phyloP scores from a whole-genome alignment of 2,797 vertebrate species.

The Phoeniculus purpureus region DNA sequence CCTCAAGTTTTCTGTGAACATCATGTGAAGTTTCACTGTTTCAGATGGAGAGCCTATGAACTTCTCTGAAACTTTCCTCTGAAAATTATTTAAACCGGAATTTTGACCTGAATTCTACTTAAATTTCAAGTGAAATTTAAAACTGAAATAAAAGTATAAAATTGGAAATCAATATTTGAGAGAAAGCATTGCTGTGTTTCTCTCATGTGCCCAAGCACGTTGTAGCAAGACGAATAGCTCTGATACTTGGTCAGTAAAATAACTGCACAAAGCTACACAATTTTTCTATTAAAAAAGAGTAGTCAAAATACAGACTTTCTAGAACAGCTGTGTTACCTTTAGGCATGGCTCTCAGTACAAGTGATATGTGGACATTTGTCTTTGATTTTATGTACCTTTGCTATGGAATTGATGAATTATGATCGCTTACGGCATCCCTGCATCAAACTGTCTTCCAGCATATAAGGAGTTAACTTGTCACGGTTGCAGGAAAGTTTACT shows the following conservation, averaged over 20 bases:
- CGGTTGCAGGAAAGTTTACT: no score
- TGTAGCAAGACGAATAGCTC: neutral
- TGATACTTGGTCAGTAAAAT: neutral
- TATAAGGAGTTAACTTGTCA: no score
- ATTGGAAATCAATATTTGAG: neutral
- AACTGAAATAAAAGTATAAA: neutral
- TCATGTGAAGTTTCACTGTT: neutral
- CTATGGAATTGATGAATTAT: no score
- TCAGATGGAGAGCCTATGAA: neutral
- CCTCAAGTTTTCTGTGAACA: accelerated
- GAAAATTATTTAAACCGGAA: neutral
- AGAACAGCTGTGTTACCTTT: neutral
- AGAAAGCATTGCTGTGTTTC: neutral
- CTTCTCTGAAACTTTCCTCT: neutral
- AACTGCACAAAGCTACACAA: neutral
- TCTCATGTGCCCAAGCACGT: neutral
- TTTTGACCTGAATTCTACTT: neutral
- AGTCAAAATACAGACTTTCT: neutral
- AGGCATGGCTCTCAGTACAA: neutral
- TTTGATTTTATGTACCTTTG: neutral
- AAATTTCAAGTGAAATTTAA: neutral
- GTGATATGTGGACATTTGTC: neutral
- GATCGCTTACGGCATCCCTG: no score
- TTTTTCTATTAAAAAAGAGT: neutral
- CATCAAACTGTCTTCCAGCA: no score